These are phyloP conservation scores for Eristalis pertinax DNA, from an alignment of 2,888 invertebrate species.

Conservation along the genomic window DNA sequence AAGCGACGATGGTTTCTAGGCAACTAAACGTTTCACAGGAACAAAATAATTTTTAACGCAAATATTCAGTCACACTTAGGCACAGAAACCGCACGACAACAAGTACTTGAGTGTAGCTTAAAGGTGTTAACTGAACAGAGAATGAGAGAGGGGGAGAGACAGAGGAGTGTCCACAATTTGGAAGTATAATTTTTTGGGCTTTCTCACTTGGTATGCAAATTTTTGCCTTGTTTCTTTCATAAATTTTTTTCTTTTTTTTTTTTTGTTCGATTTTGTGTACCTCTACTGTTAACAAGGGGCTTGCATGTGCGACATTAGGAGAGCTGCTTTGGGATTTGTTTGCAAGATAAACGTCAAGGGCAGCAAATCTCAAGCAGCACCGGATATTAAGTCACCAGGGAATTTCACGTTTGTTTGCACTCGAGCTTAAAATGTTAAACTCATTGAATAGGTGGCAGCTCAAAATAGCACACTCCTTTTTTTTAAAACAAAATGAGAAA, in stretches of 20 bases:
- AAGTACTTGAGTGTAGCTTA: conserved; percentile 22
- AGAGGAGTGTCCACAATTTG: conserved; percentile 22
- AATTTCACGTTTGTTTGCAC: background rate
- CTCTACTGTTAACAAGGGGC: conserved; percentile 25
- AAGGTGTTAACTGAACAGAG: conserved; percentile 25
- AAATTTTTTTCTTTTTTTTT: background rate
- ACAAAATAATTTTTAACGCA: conserved; percentile 50
- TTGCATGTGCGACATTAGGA: conserved; percentile 26
- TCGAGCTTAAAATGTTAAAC: background rate
- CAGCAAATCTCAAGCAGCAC: conserved; percentile 4
- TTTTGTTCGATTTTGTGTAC: background rate
- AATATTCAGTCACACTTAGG: conserved; percentile 40
- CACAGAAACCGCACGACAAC: conserved; percentile 1
- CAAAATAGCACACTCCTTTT: background rate
- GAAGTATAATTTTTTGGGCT: conserved; percentile 50
- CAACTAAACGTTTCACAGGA: conserved; percentile 45
- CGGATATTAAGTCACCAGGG: conserved; percentile 53
- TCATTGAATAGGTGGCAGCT: background rate
- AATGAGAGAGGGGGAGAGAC: background rate
- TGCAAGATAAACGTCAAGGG: conserved; percentile 51
- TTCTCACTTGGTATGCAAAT: conserved; percentile 4
- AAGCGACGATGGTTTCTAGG: background rate
- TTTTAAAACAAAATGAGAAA: background rate
- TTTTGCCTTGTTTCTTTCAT: background rate
- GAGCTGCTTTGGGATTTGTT: conserved; percentile 7